Base-by-base conservation (phyloP, 2,888 invertebrate genomes). In the Synergus gifuensis region DNA sequence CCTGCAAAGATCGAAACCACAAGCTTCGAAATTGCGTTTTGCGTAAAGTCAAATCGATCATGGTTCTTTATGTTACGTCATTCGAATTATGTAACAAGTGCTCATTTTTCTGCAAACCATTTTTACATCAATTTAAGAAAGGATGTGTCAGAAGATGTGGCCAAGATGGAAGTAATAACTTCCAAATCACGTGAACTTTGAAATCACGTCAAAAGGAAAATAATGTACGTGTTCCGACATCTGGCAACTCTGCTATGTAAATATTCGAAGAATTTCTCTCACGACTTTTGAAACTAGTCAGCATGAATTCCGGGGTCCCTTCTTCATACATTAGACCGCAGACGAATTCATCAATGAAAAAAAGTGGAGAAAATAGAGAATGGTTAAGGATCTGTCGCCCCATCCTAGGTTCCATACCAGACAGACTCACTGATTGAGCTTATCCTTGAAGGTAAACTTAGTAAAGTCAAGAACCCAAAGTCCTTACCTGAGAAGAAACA, bases 331-430 rank as follows among this genome's bases (percentile, higher is more conserved):
- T 62, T n/a, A 58, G 18, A 9, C 2, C n/a, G 62, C 28, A 62
- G 62, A 62, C 28, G 14, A 62, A 62, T 62, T 62, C 62, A 62
- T 28, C 22, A 62, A 62, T 62, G 14, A 62, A 62, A 5, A 62
- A 58, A 58, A 12, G 14, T n/a, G 11, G 22, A 62, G 7, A 28
- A 28, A 28, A 62, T 54, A 22, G 12, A 28, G 62, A 62, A 62
- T 28, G 62, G 62, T 28, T 28, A 62, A 62, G 18, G 14, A 28
- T 62, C 28, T 28, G 62, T 62, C 62, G 28, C 62, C 28, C 22
- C 28, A 62, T 62, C 28, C 28, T 28, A 5, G 14, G 62, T 62
- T 62, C 62, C 14, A 28, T 14, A 14, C 5, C 18, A 62, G 22
- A 46, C 46, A 46, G 28, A 7, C 14, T 22, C 14, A 62, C 7